Evolutionary conservation across 2,113 vertebrate genomes (phyloP).

Genomic region (Petrocephalus microphthalmus): DNA sequence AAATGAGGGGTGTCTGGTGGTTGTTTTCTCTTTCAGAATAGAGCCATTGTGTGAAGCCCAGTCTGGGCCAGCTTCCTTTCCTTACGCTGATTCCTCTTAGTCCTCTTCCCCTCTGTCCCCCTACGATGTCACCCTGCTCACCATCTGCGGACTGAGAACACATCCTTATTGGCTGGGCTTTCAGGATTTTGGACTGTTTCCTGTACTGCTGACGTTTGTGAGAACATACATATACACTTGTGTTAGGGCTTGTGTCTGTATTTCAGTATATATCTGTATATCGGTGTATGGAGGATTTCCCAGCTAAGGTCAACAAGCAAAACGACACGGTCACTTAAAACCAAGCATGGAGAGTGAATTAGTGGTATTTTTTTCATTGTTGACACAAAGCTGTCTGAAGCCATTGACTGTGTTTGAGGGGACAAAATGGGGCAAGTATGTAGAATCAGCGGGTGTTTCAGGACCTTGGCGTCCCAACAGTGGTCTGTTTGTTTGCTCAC

Average conservation of each 20-base stretch:
- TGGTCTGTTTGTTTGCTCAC: background rate
- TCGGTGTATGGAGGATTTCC: background rate
- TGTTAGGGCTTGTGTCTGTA: background rate
- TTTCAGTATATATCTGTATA: background rate
- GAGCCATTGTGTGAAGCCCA: conserved; percentile 7
- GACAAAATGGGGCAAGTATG: background rate
- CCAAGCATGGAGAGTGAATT: background rate
- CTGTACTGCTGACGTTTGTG: background rate
- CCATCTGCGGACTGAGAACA: background rate
- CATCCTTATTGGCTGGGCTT: background rate
- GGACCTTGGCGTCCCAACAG: background rate
- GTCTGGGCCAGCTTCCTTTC: background rate
- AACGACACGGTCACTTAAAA: background rate
- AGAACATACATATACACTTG: background rate
- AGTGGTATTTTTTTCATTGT: background rate
- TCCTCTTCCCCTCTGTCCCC: background rate
- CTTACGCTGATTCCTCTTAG: background rate
- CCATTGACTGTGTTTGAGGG: background rate
- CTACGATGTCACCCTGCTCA: background rate
- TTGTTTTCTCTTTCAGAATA: conserved; percentile 11
- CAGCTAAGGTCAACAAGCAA: background rate
- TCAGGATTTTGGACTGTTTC: background rate
- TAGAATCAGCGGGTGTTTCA: background rate
- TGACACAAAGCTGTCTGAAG: background rate
- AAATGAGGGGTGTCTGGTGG: background rate